These are phyloP conservation scores for Lycophotia porphyrea DNA, from an alignment of 2,888 invertebrate species.

Conservation along the genomic window DNA sequence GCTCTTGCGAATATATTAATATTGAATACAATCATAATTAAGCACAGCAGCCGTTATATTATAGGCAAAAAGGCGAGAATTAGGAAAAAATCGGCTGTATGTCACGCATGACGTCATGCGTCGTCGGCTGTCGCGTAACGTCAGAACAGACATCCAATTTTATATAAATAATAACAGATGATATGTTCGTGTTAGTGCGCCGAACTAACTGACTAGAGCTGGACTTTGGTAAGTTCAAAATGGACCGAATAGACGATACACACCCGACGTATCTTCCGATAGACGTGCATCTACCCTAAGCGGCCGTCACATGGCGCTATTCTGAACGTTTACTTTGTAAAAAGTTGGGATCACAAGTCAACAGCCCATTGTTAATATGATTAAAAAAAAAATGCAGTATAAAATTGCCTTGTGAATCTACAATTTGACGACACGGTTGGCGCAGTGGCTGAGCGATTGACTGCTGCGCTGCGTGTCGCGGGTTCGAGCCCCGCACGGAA, in stretches of 20 bases:
- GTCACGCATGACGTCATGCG: not conserved
- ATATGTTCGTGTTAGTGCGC: not conserved
- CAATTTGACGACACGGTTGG: no score
- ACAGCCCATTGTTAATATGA: not conserved
- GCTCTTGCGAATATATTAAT: not conserved
- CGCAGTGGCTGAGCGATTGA: no score
- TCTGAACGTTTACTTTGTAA: not conserved
- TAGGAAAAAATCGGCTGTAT: not conserved
- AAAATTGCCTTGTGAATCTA: not conserved
- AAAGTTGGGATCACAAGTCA: not conserved
- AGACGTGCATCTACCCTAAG: not conserved
- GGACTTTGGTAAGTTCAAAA: not conserved
- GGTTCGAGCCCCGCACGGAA: no score
- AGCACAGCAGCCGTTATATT: not conserved
- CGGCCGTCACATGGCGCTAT: not conserved
- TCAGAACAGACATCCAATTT: not conserved
- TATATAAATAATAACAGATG: not conserved
- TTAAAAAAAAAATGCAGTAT: not conserved
- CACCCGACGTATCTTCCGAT: not conserved
- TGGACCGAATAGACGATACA: not conserved
- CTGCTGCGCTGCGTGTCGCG: no score
- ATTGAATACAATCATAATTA: not conserved
- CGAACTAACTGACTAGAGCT: not conserved
- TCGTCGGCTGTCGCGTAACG: not conserved
- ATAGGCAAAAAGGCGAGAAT: not conserved